phyloP scores from a whole-genome alignment of 2,797 vertebrate species.

The Sebastolobus alascanus region DNA sequence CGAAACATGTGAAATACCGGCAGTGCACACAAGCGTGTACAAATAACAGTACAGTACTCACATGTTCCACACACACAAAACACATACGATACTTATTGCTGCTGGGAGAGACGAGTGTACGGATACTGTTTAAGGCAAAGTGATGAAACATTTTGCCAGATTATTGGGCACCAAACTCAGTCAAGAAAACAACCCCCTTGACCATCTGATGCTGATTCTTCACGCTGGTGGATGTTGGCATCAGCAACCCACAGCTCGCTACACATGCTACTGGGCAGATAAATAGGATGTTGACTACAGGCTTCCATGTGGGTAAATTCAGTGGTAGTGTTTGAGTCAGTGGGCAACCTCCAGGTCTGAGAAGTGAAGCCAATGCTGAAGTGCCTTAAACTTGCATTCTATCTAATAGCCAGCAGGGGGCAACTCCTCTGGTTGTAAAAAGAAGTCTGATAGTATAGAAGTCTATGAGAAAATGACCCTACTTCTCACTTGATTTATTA shows the following conservation, averaged over 20 bases:
- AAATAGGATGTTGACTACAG: neutral
- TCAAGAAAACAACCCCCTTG: neutral
- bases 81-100: neutral
- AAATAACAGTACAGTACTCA: constrained; percentile 6
- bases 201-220: neutral
- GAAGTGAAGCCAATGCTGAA: neutral
- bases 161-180: neutral
- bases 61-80: constrained; percentile 24
- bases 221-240: constrained; percentile 4
- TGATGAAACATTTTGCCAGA: neutral
- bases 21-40: constrained; percentile 43
- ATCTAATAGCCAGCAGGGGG: neutral
- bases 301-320: neutral
- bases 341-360: neutral
- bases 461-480: fast-evolving
- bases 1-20: constrained; percentile 62
- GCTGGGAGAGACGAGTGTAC: neutral
- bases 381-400: neutral
- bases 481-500: too few species aligned
- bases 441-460: neutral
- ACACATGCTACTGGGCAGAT: neutral
- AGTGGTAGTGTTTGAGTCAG: neutral
- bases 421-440: neutral
- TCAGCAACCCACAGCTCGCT: neutral
- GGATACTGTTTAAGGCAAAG: neutral